Evolutionary conservation across 2,113 vertebrate species (phyloP).

Genomic region (Cynopterus brachyotis): DNA sequence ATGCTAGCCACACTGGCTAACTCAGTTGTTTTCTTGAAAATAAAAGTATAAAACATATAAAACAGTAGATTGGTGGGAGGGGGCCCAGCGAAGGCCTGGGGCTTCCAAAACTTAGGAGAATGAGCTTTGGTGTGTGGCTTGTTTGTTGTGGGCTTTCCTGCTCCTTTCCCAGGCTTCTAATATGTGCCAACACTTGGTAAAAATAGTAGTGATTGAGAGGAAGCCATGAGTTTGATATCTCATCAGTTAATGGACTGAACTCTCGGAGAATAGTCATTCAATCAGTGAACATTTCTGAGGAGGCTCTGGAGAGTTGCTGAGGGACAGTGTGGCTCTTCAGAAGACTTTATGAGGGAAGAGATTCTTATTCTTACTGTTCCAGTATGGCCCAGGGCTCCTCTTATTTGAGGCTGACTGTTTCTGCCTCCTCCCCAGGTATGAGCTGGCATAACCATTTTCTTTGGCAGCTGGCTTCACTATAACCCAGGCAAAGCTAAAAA

Average conservation of each 20-base stretch:
- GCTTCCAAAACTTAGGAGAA: not conserved
- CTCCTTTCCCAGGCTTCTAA: not conserved
- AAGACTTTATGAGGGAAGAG: not conserved
- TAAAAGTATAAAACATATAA: not conserved
- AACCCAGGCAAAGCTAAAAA: not conserved
- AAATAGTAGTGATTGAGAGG: not conserved
- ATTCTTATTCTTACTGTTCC: not conserved
- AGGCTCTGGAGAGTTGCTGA: not conserved
- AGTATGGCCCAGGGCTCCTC: not conserved
- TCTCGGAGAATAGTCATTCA: not conserved
- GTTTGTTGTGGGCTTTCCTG: not conserved
- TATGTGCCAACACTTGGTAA: not conserved
- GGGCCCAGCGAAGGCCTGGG: not conserved
- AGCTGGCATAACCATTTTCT: not conserved
- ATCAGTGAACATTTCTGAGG: not conserved
- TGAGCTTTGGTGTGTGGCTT: not conserved
- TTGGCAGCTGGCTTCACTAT: not conserved
- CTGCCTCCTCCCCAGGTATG: not conserved
- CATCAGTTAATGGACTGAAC: not conserved
- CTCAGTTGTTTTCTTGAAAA: not conserved
- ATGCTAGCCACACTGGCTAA: not conserved
- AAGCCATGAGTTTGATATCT: not conserved
- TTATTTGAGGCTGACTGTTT: not conserved
- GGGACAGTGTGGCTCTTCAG: not conserved
- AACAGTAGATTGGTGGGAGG: not conserved